Evolutionary conservation across 2,888 invertebrate species (phyloP).

Genomic region (Selenia dentaria): DNA sequence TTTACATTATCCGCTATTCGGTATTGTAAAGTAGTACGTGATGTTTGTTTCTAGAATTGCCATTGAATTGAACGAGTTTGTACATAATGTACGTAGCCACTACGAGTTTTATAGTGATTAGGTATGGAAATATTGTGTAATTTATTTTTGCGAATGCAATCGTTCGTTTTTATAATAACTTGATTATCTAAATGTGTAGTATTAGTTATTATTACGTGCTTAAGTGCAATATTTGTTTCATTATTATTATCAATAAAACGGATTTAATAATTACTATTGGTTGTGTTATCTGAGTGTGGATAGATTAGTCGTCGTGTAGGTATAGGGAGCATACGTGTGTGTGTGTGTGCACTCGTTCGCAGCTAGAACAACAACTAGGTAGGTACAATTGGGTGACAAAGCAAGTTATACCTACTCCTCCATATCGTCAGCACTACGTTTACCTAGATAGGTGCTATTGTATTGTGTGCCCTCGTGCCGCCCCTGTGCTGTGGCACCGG

Average conservation of each 20-base stretch:
- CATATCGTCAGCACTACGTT: background rate
- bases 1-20: conserved; percentile 40
- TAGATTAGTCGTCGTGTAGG: background rate
- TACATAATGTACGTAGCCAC: conserved; percentile 51
- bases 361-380: background rate
- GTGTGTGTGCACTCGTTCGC: background rate
- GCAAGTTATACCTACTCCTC: background rate
- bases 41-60: conserved; percentile 52
- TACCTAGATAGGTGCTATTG: no score
- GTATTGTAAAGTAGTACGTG: conserved; percentile 38
- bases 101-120: conserved; percentile 48
- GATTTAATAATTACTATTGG: conserved; percentile 21
- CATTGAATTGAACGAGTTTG: conserved; percentile 60
- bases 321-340: no score
- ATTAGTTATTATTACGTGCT: conserved; percentile 56
- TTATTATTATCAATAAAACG: conserved; percentile 64
- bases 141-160: conserved; percentile 58
- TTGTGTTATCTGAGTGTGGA: conserved; percentile 9
- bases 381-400: no score
- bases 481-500: no score
- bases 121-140: conserved; percentile 50
- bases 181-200: conserved; percentile 74
- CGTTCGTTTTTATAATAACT: conserved; percentile 63
- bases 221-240: conserved; percentile 70
- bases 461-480: no score